Conservation (phyloP, 2,888 invertebrate genomes). For the Lutraria lutraria region DNA sequence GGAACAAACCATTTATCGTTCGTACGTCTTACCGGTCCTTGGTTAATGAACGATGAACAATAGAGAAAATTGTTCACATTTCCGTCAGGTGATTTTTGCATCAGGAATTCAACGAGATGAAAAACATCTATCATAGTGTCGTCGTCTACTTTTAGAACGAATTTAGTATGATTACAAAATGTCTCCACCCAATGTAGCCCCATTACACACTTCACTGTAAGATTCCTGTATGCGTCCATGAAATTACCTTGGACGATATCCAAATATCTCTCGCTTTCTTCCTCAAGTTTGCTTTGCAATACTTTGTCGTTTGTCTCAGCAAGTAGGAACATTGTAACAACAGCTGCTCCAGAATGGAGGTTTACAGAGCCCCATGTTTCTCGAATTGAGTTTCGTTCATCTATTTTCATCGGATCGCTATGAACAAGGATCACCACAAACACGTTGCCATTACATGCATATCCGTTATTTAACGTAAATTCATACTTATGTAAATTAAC, state of each 20-base stretch:
- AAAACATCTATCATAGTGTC: constrained; percentile 87
- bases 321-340: constrained; percentile 70
- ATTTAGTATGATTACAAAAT: constrained; percentile 82
- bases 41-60: constrained; percentile 72
- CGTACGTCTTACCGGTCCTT: constrained; percentile 62
- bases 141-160: constrained; percentile 85
- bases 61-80: constrained; percentile 70
- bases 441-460: constrained; percentile 62
- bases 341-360: constrained; percentile 44
- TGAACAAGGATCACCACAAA: constrained; percentile 69
- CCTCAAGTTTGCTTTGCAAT: constrained; percentile 56
- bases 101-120: constrained; percentile 87
- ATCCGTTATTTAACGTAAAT: constrained; percentile 57
- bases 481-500: constrained; percentile 56
- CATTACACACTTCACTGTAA: constrained; percentile 85
- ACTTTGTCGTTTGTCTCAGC: constrained; percentile 50
- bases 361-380: constrained; percentile 73
- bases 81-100: constrained; percentile 57
- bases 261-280: constrained; percentile 59
- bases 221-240: constrained; percentile 84
- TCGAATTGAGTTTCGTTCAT: constrained; percentile 69
- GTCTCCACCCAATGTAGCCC: constrained; percentile 80
- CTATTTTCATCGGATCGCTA: constrained; percentile 65
- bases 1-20: constrained; percentile 77
- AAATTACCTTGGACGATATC: constrained; percentile 82